These are phyloP conservation scores for Macaria notata DNA, from an alignment of 2,888 invertebrate genomes.

Conservation along the genomic window DNA sequence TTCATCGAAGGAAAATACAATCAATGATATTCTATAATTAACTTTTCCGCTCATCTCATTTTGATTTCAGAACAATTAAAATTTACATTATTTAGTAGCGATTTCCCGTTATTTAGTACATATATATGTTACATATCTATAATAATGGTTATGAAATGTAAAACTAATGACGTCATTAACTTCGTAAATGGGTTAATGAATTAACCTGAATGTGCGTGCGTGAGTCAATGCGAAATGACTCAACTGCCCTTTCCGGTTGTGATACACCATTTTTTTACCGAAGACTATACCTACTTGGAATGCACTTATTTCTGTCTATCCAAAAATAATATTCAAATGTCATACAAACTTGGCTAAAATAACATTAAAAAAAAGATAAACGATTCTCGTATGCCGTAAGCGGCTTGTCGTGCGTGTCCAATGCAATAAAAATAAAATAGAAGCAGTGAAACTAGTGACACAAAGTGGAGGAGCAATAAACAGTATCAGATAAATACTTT, in stretches of 20 bases:
- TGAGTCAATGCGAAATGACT: constrained; percentile 48
- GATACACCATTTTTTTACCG: constrained; percentile 23
- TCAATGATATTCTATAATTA: no score
- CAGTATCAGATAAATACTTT: constrained; percentile 72
- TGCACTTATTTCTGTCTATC: no score
- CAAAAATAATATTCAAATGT: no score
- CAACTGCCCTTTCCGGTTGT: constrained; percentile 53
- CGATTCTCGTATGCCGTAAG: not conserved
- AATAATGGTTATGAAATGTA: not conserved
- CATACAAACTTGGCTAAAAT: no score
- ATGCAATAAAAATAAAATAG: constrained; percentile 19
- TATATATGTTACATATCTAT: not conserved
- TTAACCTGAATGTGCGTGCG: constrained; percentile 45
- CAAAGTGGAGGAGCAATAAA: constrained; percentile 48
- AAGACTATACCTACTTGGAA: constrained; percentile 11
- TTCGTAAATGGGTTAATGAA: constrained; percentile 48
- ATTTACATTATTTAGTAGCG: no score
- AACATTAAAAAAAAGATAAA: constrained; percentile 2
- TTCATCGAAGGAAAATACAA: no score
- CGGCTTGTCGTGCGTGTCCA: constrained; percentile 10
- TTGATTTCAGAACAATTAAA: no score
- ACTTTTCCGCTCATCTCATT: no score
- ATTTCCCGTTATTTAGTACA: no score
- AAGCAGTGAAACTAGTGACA: constrained; percentile 24
- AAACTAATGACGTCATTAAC: constrained; percentile 16